These are phyloP conservation scores for Rambutsinella grinnellia DNA, from an alignment of 2,888 invertebrate species.

Conservation along the genomic window DNA sequence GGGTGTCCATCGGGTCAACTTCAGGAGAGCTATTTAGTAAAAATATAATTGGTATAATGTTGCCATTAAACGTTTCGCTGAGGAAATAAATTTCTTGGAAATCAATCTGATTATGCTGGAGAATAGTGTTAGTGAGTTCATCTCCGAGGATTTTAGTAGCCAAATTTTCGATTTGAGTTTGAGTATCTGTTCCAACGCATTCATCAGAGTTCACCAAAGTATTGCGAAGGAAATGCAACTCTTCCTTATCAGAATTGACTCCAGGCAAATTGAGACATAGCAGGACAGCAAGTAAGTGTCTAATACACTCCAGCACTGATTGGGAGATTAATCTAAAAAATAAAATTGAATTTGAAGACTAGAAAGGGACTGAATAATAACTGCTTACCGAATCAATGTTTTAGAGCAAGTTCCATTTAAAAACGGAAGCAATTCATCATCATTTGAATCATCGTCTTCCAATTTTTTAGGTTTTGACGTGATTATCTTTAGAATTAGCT, in stretches of 20 bases:
- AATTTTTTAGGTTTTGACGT: neutral
- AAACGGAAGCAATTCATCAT: neutral
- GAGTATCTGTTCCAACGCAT: too few species aligned
- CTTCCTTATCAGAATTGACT: too few species aligned
- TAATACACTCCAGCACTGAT: neutral
- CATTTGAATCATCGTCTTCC: neutral
- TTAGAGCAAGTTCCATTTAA: neutral
- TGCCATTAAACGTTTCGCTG: neutral
- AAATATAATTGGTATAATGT: slow-evolving; percentile 8
- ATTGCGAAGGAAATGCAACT: too few species aligned
- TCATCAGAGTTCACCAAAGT: too few species aligned
- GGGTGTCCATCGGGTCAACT: neutral
- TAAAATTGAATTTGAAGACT: neutral
- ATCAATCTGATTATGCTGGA: neutral
- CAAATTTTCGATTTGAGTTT: slow-evolving; percentile 8
- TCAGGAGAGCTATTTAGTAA: neutral
- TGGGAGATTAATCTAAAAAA: neutral
- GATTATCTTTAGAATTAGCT: neutral
- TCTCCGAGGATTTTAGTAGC: slow-evolving; percentile 9
- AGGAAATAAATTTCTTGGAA: slow-evolving; percentile 8
- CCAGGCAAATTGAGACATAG: slow-evolving; percentile 13
- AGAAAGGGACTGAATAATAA: neutral
- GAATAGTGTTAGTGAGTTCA: neutral
- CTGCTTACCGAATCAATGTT: neutral
- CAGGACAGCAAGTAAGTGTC: neutral